phyloP scores from a whole-genome alignment of 1,140 invertebrate species.

The Acromyrmex echinatior region DNA sequence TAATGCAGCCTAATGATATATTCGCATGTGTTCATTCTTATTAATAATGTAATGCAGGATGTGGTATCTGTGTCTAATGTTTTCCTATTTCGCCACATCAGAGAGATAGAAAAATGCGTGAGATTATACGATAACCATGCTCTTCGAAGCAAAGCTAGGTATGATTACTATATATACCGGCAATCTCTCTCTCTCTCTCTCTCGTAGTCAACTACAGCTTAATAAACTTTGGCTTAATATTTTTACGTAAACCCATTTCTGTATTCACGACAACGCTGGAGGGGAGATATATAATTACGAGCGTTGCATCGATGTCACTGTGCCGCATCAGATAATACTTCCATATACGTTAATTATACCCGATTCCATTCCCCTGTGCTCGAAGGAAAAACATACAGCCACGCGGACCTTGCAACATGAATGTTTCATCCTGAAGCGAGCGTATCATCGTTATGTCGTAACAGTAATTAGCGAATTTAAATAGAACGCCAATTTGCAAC shows the following conservation, averaged over 20 bases:
- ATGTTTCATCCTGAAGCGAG: slow-evolving; percentile 48
- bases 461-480: slow-evolving; percentile 64
- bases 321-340: slow-evolving; percentile 59
- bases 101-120: not conserved
- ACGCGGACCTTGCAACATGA: slow-evolving; percentile 26
- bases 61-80: not conserved
- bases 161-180: not conserved
- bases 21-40: not conserved
- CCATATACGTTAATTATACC: slow-evolving; percentile 59
- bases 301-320: slow-evolving; percentile 48
- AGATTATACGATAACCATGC: not conserved
- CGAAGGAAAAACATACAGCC: slow-evolving; percentile 46
- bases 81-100: not conserved
- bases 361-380: slow-evolving; percentile 41
- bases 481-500: slow-evolving; percentile 56
- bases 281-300: slow-evolving; percentile 31
- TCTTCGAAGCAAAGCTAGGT: not conserved
- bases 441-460: slow-evolving; percentile 51
- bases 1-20: slow-evolving; percentile 9
- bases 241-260: slow-evolving; percentile 28
- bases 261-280: not conserved
- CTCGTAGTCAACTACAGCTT: not conserved
- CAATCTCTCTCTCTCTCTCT: not conserved
- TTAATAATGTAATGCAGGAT: slow-evolving; percentile 2
- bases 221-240: slow-evolving; percentile 30